phyloP scores from a whole-genome alignment of 1,140 invertebrate species.

The Triops longicaudatus region DNA sequence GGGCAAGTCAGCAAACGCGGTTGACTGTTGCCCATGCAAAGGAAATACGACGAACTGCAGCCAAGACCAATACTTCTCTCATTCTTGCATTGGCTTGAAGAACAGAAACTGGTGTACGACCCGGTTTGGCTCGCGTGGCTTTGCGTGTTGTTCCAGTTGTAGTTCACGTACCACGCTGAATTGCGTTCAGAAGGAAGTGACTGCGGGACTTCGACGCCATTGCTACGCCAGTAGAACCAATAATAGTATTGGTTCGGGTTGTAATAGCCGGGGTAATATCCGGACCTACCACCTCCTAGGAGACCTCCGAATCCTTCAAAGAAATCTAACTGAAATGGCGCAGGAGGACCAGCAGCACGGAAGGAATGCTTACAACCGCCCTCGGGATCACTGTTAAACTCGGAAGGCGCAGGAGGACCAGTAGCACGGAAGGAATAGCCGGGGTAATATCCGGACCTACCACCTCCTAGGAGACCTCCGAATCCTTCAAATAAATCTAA shows the following conservation, averaged over 20 bases:
- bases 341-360: too few relatives aligned
- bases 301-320: too few relatives aligned
- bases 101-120: neutral
- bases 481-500: too few relatives aligned
- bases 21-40: constrained; percentile 8
- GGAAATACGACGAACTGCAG: constrained; percentile 17
- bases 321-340: too few relatives aligned
- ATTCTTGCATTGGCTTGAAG: neutral
- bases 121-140: too few relatives aligned
- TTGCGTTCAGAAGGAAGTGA: neutral
- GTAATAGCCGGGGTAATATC: neutral
- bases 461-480: too few relatives aligned
- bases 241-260: neutral
- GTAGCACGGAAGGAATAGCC: neutral
- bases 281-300: too few relatives aligned
- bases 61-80: neutral
- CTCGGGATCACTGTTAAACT: too few relatives aligned
- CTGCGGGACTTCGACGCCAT: neutral
- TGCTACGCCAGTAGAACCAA: neutral
- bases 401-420: too few relatives aligned
- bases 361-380: too few relatives aligned
- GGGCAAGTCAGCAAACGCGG: neutral
- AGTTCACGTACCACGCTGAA: neutral
- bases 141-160: too few relatives aligned
- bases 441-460: neutral